These are phyloP conservation scores for Hesperophylax magnus DNA, from an alignment of 1,140 invertebrate genomes.

Conservation along the genomic window DNA sequence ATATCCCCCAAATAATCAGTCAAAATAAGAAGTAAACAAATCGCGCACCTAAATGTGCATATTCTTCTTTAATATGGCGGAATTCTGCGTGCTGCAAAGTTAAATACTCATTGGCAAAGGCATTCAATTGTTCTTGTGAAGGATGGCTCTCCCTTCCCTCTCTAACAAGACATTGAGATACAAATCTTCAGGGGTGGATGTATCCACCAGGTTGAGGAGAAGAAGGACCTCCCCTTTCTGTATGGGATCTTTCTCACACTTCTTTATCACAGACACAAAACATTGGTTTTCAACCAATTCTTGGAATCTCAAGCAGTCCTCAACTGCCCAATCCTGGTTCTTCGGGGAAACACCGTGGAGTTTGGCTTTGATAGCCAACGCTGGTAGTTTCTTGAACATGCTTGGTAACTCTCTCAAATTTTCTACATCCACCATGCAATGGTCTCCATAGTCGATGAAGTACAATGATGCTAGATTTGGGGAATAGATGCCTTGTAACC, in stretches of 20 bases:
- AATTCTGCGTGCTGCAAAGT: no score
- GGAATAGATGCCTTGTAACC: slow-evolving; percentile 63
- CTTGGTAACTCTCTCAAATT: slow-evolving; percentile 56
- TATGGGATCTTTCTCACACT: slow-evolving; percentile 67
- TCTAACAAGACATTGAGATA: slow-evolving; percentile 70
- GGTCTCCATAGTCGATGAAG: slow-evolving; percentile 68
- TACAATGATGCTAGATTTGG: slow-evolving; percentile 65
- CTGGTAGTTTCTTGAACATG: slow-evolving; percentile 63
- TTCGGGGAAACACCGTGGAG: slow-evolving; percentile 69
- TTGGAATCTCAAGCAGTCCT: slow-evolving; percentile 73
- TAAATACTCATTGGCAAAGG: no score
- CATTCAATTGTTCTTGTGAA: not conserved
- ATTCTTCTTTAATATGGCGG: no score
- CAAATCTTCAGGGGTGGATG: slow-evolving; percentile 69
- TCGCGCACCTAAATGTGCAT: not conserved
- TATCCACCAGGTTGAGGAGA: slow-evolving; percentile 72
- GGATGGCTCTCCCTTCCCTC: slow-evolving; percentile 68
- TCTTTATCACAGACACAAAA: slow-evolving; percentile 71
- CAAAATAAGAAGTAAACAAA: slow-evolving; percentile 6
- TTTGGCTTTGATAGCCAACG: slow-evolving; percentile 66
- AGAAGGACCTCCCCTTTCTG: slow-evolving; percentile 68
- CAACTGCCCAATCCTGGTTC: slow-evolving; percentile 73
- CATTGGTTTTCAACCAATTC: slow-evolving; percentile 71
- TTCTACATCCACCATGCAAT: slow-evolving; percentile 61
- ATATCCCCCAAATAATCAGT: not conserved